phyloP scores from a whole-genome alignment of 2,888 invertebrate species.

The Itoplectis maculator region DNA sequence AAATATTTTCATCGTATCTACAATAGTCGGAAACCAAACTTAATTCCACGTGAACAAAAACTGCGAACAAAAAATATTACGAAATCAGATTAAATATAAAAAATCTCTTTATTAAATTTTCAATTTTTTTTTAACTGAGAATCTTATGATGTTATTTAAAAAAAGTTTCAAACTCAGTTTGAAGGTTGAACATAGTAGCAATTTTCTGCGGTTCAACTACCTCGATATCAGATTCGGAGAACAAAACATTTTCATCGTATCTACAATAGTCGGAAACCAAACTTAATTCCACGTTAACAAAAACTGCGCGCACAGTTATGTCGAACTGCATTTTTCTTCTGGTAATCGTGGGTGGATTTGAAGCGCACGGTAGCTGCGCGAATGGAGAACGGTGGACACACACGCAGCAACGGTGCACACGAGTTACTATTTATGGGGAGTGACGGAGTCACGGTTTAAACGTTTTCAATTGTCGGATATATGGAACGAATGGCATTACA shows the following conservation, averaged over 20 bases:
- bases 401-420: not conserved
- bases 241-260: too few species aligned
- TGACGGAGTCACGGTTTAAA: constrained; percentile 57
- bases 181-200: too few species aligned
- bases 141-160: too few species aligned
- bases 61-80: too few species aligned
- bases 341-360: constrained; percentile 33
- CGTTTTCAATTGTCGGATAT: constrained; percentile 60
- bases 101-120: too few species aligned
- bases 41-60: too few species aligned
- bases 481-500: constrained; percentile 58
- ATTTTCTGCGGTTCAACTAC: too few species aligned
- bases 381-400: not conserved
- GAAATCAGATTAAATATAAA: too few species aligned
- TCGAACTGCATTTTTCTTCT: not conserved
- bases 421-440: constrained; percentile 43
- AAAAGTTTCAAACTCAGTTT: too few species aligned
- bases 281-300: not conserved
- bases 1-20: too few species aligned
- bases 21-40: too few species aligned
- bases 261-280: not conserved
- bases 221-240: too few species aligned
- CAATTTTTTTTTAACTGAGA: not conserved
- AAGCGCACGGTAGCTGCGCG: constrained; percentile 9
- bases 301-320: not conserved